Evolutionary conservation across 2,113 vertebrate species (phyloP), one percentile per base, ranked within the genome.

Genomic region (Sceloporus undulatus): DNA sequence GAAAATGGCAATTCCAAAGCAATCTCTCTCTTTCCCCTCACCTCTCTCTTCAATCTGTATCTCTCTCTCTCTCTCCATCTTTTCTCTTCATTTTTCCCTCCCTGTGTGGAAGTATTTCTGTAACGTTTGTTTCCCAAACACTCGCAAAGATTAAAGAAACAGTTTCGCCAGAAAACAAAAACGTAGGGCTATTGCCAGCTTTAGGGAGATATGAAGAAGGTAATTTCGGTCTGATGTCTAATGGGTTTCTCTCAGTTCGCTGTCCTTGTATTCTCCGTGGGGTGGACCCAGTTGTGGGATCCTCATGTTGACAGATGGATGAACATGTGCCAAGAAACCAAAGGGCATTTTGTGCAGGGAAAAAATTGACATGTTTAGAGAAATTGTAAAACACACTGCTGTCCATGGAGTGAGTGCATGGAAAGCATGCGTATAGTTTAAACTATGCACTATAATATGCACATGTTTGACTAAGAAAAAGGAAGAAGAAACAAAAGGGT

Each of bases 1-100:
- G 40, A 90, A 89, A 79, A 90, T 75, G 93, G 54, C 95, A 95
- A 95, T 96, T 96, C 93, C 91, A 90, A 94, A 91, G 93, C 90
- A 91, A 21, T 89, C 5, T 92, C 84, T 91, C 92, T 90, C 86
- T 74, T 85, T 34, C 25, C 4, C 48, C 48, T 7, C 48, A 48
- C 48, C 48, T 56, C 38, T 85, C 87, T 93, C 88, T 93, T 82
- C n/a, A 19, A 48, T 48, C 48, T 48, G 5, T 48, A 70, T 13
- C 5, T 90, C 14, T 92, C 79, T 87, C 91, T 89, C 87, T 77
- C 87, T 2, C 14, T 4, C 27, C 16, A 4, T 8, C 14, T 7
- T 59, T 42, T 85, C 86, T 93, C 88, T 93, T 82, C 29, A 25
- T 85, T 65, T 93, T 95, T 93, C 77, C 75, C 34, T 62, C 21